Percentiles rank a stretch among this genome's conserved stretches.
Conservation (phyloP, 2,113 vertebrate species). For the Nerophis ophidion region DNA sequence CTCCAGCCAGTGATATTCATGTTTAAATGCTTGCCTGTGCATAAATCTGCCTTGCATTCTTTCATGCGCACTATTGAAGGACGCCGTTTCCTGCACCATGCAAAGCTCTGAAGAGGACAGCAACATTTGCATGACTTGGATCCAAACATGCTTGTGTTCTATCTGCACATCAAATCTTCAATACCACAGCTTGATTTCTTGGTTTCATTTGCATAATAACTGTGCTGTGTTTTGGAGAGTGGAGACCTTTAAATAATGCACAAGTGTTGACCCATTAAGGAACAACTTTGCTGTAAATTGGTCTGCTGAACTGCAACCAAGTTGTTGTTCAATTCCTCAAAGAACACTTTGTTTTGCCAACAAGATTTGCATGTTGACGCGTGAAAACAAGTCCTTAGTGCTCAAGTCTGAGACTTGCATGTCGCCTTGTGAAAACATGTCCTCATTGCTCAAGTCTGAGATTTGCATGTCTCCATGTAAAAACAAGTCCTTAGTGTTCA, state of each 20-base stretch:
- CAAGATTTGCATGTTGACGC: neutral
- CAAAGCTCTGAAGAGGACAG: conserved; percentile 53
- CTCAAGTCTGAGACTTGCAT: too few species aligned
- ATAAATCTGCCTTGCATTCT: conserved; percentile 32
- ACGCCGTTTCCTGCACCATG: conserved; percentile 55
- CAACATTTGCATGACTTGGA: conserved; percentile 67
- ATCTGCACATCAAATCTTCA: conserved; percentile 20
- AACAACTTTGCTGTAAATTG: conserved; percentile 41
- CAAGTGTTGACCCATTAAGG: conserved; percentile 43
- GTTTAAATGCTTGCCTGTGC: conserved; percentile 36
- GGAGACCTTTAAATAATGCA: conserved; percentile 54
- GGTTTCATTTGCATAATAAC: conserved; percentile 29
- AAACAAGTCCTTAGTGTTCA: neutral
- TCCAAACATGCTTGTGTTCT: conserved; percentile 23
- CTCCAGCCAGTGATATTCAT: conserved; percentile 45
- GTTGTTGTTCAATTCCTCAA: conserved; percentile 20
- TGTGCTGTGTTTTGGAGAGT: conserved; percentile 34
- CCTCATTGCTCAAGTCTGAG: too few species aligned
- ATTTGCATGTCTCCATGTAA: too few species aligned
- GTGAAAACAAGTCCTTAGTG: conserved; percentile 1
- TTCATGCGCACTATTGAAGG: conserved; percentile 62
- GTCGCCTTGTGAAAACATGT: too few species aligned
- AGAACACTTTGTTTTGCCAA: conserved; percentile 17
- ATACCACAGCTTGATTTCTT: conserved; percentile 17
- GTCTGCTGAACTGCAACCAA: conserved; percentile 15